Evolutionary conservation across 1,140 invertebrate genomes (phyloP), one percentile per base, ranked within the genome.

Genomic region (Sinella curviseta): DNA sequence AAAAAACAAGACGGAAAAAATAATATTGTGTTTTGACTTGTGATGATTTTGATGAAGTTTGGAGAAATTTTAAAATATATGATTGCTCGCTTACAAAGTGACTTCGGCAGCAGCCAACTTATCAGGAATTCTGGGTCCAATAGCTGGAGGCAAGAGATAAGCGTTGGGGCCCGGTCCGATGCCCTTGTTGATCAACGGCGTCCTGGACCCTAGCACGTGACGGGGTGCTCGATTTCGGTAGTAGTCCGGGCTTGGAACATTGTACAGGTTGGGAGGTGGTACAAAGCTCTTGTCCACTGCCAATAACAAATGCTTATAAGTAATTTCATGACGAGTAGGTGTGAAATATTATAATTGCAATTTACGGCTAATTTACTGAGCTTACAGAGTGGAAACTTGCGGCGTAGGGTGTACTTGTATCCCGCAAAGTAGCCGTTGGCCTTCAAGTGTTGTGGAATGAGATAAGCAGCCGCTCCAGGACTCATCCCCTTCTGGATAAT

Each of bases 41-140:
- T 33, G 26, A 14, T 31, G 30, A 8, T 17, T 33, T 67, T 67
- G 60, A 33, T 36, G 26, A 74, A 16, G 24, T 31, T 74, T 16
- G 4, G 36, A 57, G n/a, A 54, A 78, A 35, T 24, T 74, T 1
- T 60, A 57, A n/a, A 75, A 24, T 20, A 75, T n/a, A 39, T 75
- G 20, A n/a, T n/a, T n/a, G n/a, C n/a, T 14, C 55, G 33, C 76
- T 78, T 77, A 82, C 80, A 81, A 24, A 55, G 80, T 83, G 48
- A 39, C 34, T 78, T 81, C 82, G n/a, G 82, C 65, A 24, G 80
- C 80, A 34, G 82, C 79, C 24, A 83, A 26, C 35, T 67, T 83
- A 60, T 80, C 79, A 28, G 79, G 80, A 31, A 83, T 80, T 65
- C 54, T 77, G 0, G 82, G 82, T 31, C 82, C 82, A 28, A 83